Evolutionary conservation across 2,888 invertebrate genomes (phyloP), one percentile per base, ranked within the genome.

Genomic region (Xestia xanthographa): DNA sequence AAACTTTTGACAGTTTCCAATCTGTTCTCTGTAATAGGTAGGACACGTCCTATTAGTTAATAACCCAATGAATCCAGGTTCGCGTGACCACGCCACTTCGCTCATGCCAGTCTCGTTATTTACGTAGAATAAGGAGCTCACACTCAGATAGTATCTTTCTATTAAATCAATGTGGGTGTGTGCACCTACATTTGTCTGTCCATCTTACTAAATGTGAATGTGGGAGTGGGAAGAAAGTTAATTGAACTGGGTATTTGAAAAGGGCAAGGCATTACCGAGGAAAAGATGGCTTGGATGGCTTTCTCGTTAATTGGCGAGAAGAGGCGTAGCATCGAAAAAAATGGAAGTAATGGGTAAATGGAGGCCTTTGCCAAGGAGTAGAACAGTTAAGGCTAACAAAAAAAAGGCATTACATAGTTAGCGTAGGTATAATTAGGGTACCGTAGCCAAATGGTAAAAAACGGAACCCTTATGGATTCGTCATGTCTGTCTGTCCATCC

Each of bases 21-120:
- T 50, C 29, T 26, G 5, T 26, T 41, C 38, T 45, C 17, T 5
- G 50, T 20, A 17, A 12, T 29, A 41, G 14, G n/a, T 53, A 17
- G 9, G n/a, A 14, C 34, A 68, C 38, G 5, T 53, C 43, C 1
- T 38, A 56, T 72, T 73, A 73, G 45, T 58, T 45, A 41, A 76
- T 56, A 65, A 53, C 34, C 20, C 12, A 43, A 50, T 66, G 29
- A 53, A 73, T 22, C 48, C 5, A 26, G 26, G n/a, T 0, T 26
- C 63, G 81, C 79, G 79, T 79, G 79, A 80, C 80, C 48, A 74
- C 26, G 22, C 5, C 66, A 66, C 79, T 73, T 72, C 12, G 26
- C 45, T 65, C 62, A 43, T 43, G 41, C 72, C 41, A 12, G 29
- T 53, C 73, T 38, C 9, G 29, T 79, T 34, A 62, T 74, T 66